phyloP scores from a whole-genome alignment of 1,140 invertebrate genomes.

The Drosophila sturtevanti region DNA sequence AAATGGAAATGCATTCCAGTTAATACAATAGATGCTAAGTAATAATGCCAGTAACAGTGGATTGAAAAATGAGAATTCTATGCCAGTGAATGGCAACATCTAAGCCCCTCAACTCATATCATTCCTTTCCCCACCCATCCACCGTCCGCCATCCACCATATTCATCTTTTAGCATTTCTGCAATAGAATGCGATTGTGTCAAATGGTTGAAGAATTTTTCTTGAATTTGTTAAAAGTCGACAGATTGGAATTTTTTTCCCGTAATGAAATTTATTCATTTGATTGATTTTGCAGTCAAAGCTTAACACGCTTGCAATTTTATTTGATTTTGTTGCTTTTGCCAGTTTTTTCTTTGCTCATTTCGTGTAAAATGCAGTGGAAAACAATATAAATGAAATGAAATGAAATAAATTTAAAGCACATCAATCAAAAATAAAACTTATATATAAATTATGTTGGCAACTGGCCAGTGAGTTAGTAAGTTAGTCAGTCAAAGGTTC shows the following conservation, averaged over 20 bases:
- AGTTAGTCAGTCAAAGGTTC: constrained; percentile 57
- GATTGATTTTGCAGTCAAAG: constrained; percentile 49
- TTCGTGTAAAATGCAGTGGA: constrained; percentile 50
- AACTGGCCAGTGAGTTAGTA: constrained; percentile 44
- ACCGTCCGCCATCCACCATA: neutral
- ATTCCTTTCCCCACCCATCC: too few species aligned
- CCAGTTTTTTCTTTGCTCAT: constrained; percentile 38
- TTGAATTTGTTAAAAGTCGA: constrained; percentile 54
- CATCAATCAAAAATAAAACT: constrained; percentile 53
- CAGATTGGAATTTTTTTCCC: constrained; percentile 51
- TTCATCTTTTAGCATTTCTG: neutral
- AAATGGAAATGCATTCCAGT: constrained; percentile 66
- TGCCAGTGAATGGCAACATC: constrained; percentile 10
- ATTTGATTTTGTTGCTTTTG: constrained; percentile 21
- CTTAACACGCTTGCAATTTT: constrained; percentile 19
- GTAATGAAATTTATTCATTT: constrained; percentile 65
- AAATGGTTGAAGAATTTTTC: constrained; percentile 52
- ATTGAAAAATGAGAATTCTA: constrained; percentile 29
- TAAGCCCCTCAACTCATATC: neutral
- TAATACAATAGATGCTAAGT: constrained; percentile 42
- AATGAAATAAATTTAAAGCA: constrained; percentile 38
- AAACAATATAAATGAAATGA: constrained; percentile 20
- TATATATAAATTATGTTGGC: neutral
- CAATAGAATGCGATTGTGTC: constrained; percentile 23
- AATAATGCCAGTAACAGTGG: constrained; percentile 19